These are phyloP conservation scores for Palaemon carinicauda DNA, from an alignment of 1,140 invertebrate genomes.

Conservation along the genomic window DNA sequence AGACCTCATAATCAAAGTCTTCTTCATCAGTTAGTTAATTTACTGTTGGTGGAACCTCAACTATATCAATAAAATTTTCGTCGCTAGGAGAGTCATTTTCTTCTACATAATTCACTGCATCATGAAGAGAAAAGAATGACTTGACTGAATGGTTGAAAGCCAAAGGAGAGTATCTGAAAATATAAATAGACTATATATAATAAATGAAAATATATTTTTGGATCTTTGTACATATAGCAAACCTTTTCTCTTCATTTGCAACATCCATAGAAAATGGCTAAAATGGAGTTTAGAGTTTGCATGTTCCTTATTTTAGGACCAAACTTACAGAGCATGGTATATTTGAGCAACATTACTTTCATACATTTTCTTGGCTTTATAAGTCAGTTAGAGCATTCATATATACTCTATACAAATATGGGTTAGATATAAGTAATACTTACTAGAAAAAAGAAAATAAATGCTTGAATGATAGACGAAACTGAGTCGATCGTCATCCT, in stretches of 20 bases:
- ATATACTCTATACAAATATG: too few species aligned
- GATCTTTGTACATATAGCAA: not conserved
- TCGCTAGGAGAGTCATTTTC: too few species aligned
- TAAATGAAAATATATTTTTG: not conserved
- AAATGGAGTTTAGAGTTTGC: not conserved
- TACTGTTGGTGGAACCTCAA: too few species aligned
- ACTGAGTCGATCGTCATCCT: too few species aligned
- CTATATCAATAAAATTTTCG: too few species aligned
- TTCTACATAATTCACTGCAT: conserved; percentile 26
- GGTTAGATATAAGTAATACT: too few species aligned
- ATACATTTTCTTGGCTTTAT: too few species aligned
- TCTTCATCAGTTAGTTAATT: conserved; percentile 44
- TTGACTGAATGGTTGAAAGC: not conserved
- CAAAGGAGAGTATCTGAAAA: not conserved
- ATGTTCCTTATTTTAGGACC: not conserved
- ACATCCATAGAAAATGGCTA: not conserved
- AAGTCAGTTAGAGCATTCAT: too few species aligned
- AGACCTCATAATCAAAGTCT: conserved; percentile 35
- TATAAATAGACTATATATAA: not conserved
- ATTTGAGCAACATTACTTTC: too few species aligned
- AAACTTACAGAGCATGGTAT: too few species aligned
- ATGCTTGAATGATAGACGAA: too few species aligned
- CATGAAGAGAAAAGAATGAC: conserved; percentile 9
- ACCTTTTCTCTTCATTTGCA: not conserved
- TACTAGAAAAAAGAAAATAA: too few species aligned